Evolutionary conservation across 2,113 vertebrate genomes (phyloP).

Genomic region (Melanotaenia duboulayi): DNA sequence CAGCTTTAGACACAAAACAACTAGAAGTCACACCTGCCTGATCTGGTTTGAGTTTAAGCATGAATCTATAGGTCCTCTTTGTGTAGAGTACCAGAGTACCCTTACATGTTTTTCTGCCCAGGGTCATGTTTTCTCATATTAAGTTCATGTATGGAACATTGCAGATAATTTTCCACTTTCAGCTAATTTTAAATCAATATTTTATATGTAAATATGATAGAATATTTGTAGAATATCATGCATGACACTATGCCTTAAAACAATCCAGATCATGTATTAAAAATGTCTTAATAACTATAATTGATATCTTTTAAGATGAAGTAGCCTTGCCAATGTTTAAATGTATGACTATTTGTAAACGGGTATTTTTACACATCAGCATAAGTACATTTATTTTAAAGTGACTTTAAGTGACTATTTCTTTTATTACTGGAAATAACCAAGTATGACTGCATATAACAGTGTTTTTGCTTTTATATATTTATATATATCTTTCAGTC

Average conservation of each 20-base stretch:
- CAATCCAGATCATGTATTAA: neutral
- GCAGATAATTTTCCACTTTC: neutral
- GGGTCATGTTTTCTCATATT: too few relatives aligned
- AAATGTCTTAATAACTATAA: neutral
- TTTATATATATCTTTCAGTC: neutral
- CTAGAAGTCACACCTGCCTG: too few relatives aligned
- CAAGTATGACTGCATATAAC: slow-evolving; percentile 3
- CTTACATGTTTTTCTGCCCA: too few relatives aligned
- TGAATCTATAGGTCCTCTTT: too few relatives aligned
- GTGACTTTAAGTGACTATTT: slow-evolving; percentile 6
- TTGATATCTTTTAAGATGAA: neutral
- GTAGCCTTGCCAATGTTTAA: neutral
- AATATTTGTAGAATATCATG: neutral
- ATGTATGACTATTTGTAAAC: neutral
- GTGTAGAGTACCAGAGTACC: too few relatives aligned
- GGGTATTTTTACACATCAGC: slow-evolving; percentile 9
- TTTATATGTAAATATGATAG: neutral
- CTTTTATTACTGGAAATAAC: neutral
- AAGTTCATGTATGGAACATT: too few relatives aligned
- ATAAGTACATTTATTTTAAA: neutral
- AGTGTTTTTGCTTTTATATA: slow-evolving; percentile 1
- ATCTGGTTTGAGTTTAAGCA: too few relatives aligned
- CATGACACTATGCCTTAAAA: neutral
- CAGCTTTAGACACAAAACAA: too few relatives aligned
- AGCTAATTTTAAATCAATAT: neutral